Conservation (phyloP, 1,140 invertebrate species). For the Nephila pilipes region DNA sequence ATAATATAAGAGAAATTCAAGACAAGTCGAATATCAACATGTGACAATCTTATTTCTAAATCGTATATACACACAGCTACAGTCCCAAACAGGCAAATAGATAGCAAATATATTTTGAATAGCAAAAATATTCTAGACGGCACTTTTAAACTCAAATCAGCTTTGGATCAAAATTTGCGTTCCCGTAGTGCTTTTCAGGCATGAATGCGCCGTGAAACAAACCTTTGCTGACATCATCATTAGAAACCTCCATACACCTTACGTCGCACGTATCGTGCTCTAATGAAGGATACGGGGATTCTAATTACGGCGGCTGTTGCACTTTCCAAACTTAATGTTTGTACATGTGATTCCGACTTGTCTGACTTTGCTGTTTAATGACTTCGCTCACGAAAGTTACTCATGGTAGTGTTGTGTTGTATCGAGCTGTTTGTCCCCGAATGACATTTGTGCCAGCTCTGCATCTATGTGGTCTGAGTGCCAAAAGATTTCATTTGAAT, state of each 20-base stretch:
- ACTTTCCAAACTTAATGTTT: neutral
- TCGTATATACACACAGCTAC: too few species aligned
- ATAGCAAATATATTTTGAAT: too few species aligned
- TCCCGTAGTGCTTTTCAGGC: neutral
- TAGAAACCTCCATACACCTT: neutral
- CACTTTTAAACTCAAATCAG: neutral
- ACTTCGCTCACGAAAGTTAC: neutral
- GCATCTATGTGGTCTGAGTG: too few species aligned
- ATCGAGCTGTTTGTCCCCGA: neutral
- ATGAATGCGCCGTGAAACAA: neutral
- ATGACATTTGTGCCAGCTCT: too few species aligned
- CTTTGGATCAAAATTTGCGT: neutral
- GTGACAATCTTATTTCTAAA: too few species aligned
- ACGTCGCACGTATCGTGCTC: neutral
- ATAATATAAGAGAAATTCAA: too few species aligned
- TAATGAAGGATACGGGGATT: neutral
- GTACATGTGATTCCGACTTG: neutral
- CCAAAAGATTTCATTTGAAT: too few species aligned
- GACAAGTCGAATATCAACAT: too few species aligned
- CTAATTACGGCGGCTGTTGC: conserved; percentile 13
- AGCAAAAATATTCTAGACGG: neutral
- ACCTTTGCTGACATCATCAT: neutral
- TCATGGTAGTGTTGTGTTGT: neutral
- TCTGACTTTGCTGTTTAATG: neutral
- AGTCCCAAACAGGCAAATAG: too few species aligned